A percentile compares a stretch with the other conserved stretches of the same genome.
phyloP scores from a whole-genome alignment of 2,888 invertebrate species.

The Entomobrya proxima region DNA sequence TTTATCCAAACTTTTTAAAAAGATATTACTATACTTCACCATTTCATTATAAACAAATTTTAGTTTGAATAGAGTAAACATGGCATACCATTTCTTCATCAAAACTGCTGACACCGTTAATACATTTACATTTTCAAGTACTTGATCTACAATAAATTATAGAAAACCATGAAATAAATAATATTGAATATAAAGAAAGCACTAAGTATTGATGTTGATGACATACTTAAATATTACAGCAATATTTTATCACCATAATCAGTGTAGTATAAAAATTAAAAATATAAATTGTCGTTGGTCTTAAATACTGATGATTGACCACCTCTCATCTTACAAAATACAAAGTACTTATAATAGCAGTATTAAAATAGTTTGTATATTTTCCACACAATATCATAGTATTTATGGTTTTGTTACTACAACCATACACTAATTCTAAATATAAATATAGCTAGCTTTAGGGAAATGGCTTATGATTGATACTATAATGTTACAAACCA shows the following conservation, averaged over 20 bases:
- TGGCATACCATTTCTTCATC: neutral
- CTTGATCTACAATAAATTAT: too few species aligned
- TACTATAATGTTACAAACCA: constrained; percentile 33
- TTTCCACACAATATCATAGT: neutral
- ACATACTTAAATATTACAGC: neutral
- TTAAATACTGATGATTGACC: constrained; percentile 30
- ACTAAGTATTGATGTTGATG: neutral
- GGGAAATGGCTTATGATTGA: neutral
- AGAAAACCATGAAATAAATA: neutral
- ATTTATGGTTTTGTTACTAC: neutral
- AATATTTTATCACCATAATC: neutral
- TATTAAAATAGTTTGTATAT: neutral
- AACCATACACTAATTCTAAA: neutral
- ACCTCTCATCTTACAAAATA: neutral
- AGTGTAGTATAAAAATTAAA: constrained; percentile 25
- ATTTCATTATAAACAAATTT: neutral
- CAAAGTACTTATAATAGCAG: neutral
- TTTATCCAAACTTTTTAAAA: too few species aligned
- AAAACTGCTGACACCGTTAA: neutral
- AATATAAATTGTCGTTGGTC: constrained; percentile 29
- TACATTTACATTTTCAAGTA: too few species aligned
- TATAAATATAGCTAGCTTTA: neutral
- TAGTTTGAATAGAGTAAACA: neutral
- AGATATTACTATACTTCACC: too few species aligned
- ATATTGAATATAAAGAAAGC: neutral